Percentiles rank a stretch among this genome's conserved stretches.
Evolutionary conservation across 2,797 vertebrate species (phyloP).

Genomic region (Urosaurus nigricauda): DNA sequence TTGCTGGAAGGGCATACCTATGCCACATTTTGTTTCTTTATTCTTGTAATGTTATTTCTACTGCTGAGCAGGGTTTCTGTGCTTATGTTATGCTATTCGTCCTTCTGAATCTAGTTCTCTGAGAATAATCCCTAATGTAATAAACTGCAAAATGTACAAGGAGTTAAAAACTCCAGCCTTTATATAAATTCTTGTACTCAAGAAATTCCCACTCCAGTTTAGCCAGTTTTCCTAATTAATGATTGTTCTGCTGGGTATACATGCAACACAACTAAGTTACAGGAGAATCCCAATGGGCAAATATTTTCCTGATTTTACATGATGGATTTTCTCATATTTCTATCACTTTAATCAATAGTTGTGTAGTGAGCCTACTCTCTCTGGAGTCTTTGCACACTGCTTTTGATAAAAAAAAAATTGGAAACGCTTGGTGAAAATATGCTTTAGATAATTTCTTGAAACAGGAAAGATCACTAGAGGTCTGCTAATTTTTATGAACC

Average conservation of each 20-base stretch:
- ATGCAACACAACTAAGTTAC: slow-evolving; percentile 31
- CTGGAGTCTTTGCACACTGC: fast-evolving
- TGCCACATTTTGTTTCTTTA: neutral
- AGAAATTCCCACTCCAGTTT: neutral
- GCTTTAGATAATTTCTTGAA: slow-evolving; percentile 30
- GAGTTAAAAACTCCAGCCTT: neutral
- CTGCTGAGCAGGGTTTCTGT: neutral
- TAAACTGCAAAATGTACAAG: neutral
- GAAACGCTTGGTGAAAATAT: slow-evolving; percentile 37
- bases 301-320: slow-evolving; percentile 30
- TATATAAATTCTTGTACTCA: neutral
- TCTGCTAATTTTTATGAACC: slow-evolving; percentile 52
- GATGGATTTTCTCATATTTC: slow-evolving; percentile 20
- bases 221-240: slow-evolving; percentile 29
- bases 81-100: neutral
- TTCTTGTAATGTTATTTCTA: neutral
- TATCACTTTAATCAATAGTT: slow-evolving; percentile 21
- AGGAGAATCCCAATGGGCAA: slow-evolving; percentile 9
- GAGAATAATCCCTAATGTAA: neutral
- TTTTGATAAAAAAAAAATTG: slow-evolving; percentile 16
- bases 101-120: neutral
- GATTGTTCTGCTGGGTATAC: slow-evolving; percentile 1
- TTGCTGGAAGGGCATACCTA: neutral
- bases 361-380: neutral
- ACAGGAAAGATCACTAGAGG: slow-evolving; percentile 27